Base-by-base conservation (phyloP, 2,113 vertebrate species). In the Heptranchias perlo region DNA sequence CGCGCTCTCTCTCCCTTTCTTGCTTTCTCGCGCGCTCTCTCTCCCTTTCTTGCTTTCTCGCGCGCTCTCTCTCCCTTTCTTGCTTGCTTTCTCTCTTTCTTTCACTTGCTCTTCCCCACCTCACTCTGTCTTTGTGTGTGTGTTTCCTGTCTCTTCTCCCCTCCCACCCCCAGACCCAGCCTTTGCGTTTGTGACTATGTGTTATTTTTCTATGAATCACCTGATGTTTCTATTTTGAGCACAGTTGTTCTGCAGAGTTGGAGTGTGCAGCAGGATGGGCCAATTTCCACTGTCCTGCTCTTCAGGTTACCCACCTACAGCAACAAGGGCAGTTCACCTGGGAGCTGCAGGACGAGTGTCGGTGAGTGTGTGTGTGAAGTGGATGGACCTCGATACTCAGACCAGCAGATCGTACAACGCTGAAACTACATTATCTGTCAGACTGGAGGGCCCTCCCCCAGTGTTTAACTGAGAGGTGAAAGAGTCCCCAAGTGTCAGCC, bases 201-300 rank as follows among this genome's bases (percentile, higher is more conserved):
- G n/a, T n/a, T n/a, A n/a, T 35, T 82, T 23, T 84, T 73, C 28
- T 67, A 14, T 64, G 44, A 61, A n/a, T 49, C 94, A 31, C 76
- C 5, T 6, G 0, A 39, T 44, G 21, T 76, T 47, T 76, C 28
- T 61, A 14, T 91, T 54, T n/a, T 11, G 16, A 35, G 87, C 0
- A 5, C 96, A 98, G 98, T 97, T 96, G 97, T 99, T 96, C 96
- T 99, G 52, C 98, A 98, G 97, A 98, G 97, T n/a, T 99, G 99
- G 98, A 97, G 97, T 0, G 94, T 98, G 31, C 98, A 98, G 96
- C 98, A 98, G 96, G 99, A 99, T 1, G 98, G 98, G 96, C 98
- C 99, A 1, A 98, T 99, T 96, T 98, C 98, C 67, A 98, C 98
- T 0, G 98, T 99, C 93, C 97, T 98, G 28, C 97, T 99, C 78